Base-by-base conservation (phyloP, 2,113 vertebrate species). In the Aplodontia rufa region DNA sequence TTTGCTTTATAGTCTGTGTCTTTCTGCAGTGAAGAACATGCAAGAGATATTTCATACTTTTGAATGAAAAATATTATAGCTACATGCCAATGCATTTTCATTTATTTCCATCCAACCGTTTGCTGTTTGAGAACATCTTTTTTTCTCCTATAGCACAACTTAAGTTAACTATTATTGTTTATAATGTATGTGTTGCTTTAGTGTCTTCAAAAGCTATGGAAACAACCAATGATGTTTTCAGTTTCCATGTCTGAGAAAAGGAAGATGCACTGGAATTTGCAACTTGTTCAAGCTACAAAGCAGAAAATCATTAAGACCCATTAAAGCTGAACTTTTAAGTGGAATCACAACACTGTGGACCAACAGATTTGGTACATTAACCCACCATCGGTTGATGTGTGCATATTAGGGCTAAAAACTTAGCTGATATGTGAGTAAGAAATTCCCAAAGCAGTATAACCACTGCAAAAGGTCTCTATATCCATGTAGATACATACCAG, bases 241-340 rank as follows among this genome's bases (percentile, higher is more conserved):
- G 85, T 84, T 93, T 90, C 49, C 66, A 47, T 30, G 37, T 91
- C 55, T 20, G 30, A 92, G 72, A 72, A 92, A 87, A 62, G 5
- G 8, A 94, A 55, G 28, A 64, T 3, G 35, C 42, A 14, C 0
- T 47, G 45, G 47, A 91, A 86, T 71, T 85, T 24, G 40, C 62
- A 85, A 78, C 86, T 83, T 62, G 53, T 6, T 35, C 0, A 35
- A 45, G 40, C 19, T 32, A 74, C 64, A 96, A 88, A 85, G 69
- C 37, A 93, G 82, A 68, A 90, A 69, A 51, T n/a, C 78, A 85
- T 12, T 5, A 64, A 83, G 68, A 40, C 35, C 7, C 49, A n/a
- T 24, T 40, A 58, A 17, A 84, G 42, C 49, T 74, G 28, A 60
- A 42, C 62, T 87, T 53, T 47, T 11, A 64, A 40, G 79, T 1